phyloP scores from a whole-genome alignment of 2,888 invertebrate species.

The Amiota communis region DNA sequence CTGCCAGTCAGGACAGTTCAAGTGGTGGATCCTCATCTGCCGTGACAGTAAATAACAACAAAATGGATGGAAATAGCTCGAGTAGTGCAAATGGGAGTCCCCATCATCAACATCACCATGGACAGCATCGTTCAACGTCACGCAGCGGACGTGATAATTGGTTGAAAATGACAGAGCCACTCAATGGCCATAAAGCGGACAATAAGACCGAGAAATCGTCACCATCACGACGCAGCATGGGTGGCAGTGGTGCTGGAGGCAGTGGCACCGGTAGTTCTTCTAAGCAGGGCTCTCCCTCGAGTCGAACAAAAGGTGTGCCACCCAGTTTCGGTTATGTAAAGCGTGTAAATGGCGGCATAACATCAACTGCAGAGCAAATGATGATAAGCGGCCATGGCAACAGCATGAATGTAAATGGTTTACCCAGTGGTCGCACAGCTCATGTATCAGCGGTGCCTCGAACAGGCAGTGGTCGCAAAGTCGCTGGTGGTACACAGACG shows the following conservation, averaged over 20 bases:
- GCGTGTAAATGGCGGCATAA: slow-evolving; percentile 79
- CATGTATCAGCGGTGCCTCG: slow-evolving; percentile 90
- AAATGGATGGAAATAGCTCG: slow-evolving; percentile 56
- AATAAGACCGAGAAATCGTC: slow-evolving; percentile 73
- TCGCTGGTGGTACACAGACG: slow-evolving; percentile 92
- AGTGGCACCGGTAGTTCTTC: slow-evolving; percentile 55
- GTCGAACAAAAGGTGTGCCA: slow-evolving; percentile 83
- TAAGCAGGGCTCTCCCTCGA: slow-evolving; percentile 67
- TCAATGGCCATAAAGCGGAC: slow-evolving; percentile 69
- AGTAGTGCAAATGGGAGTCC: slow-evolving; percentile 49
- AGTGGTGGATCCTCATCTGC: slow-evolving; percentile 51
- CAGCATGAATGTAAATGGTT: slow-evolving; percentile 47
- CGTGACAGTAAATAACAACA: slow-evolving; percentile 47
- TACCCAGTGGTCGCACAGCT: slow-evolving; percentile 78
- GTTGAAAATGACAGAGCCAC: slow-evolving; percentile 72
- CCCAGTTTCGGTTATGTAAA: slow-evolving; percentile 91
- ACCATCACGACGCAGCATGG: slow-evolving; percentile 66
- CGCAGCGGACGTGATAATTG: slow-evolving; percentile 70
- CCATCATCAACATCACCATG: slow-evolving; percentile 42
- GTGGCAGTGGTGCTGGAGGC: slow-evolving; percentile 71
- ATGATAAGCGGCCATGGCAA: slow-evolving; percentile 46
- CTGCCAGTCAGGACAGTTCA: slow-evolving; percentile 69
- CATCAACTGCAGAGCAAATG: slow-evolving; percentile 72
- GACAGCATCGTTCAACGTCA: slow-evolving; percentile 63
- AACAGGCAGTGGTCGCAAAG: slow-evolving; percentile 85